Base-by-base conservation (phyloP, 2,888 invertebrate species). In the Drosophila quinaria region DNA sequence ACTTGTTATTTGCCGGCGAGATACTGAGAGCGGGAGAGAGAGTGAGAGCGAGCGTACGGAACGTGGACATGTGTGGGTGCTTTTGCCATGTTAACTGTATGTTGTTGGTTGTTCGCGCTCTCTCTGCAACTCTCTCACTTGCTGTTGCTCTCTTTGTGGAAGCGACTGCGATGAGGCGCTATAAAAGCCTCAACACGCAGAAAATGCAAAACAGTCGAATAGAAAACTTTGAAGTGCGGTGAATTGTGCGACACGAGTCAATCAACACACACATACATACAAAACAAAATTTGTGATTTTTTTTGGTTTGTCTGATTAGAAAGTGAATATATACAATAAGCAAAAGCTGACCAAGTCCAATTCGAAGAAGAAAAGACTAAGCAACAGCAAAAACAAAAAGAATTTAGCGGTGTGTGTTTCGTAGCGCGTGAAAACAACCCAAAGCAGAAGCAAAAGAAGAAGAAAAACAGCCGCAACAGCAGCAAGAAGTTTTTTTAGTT, bases 201-300 rank as follows among this genome's bases (percentile, higher is more conserved):
- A 80, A 83, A 85, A 81, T 77, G 85, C 80, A 80, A 87, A 85
- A 81, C 74, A 85, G 70, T 80, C 70, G 67, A 75, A 61, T 49
- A 82, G 74, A 80, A 80, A 78, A 79, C 79, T 74, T 77, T 71
- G 72, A 74, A 72, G 66, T 78, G 82, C 80, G 83, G 58, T 58
- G 63, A 77, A 52, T 64, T 68, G 81, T 87, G 69, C 66, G 69
- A 59, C 29, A 69, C 61, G 70, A 68, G 69, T 62, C 49, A 60
- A 63, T 54, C 60, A 60, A 60, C 31, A 49, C 17, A 62, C 17
- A 68, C 29, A 61, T 33, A 76, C 58, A 70, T 47, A 80, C 25
- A 75, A 47, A 68, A 65, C 41, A 78, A 74, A 58, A 74, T 59
- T 60, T 64, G 80, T 68, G 70, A 70, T 84, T 84, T 77, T 87